Conservation (phyloP, 2,888 invertebrate species). For the Tribolium freemani region DNA sequence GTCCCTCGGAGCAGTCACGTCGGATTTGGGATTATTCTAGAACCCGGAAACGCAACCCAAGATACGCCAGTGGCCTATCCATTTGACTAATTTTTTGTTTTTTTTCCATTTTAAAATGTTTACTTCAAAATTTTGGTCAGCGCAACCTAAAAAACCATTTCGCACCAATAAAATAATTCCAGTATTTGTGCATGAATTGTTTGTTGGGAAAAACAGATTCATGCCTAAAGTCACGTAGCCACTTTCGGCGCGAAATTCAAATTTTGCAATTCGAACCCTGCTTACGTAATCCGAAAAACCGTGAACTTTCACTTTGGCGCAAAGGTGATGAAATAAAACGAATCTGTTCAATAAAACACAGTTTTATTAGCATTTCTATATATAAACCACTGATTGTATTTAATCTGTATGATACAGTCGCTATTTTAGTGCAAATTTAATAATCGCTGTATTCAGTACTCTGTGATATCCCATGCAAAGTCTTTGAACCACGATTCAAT, state of each 20-base stretch:
- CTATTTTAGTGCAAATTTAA: constrained; percentile 53
- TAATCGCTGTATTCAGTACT: constrained; percentile 47
- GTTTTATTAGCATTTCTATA: constrained; percentile 58
- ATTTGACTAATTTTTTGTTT: too few relatives aligned
- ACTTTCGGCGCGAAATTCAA: constrained; percentile 27
- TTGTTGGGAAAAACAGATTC: constrained; percentile 16
- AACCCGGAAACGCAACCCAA: too few relatives aligned
- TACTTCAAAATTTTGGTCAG: neutral
- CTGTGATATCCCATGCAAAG: constrained; percentile 43
- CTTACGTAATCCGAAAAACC: neutral
- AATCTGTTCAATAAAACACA: constrained; percentile 49
- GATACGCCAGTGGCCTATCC: too few relatives aligned
- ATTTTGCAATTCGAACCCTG: neutral
- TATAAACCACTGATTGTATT: constrained; percentile 58
- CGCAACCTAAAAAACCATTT: neutral
- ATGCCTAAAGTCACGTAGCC: constrained; percentile 40
- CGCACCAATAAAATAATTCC: neutral
- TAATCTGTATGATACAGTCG: constrained; percentile 55
- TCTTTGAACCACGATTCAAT: constrained; percentile 19
- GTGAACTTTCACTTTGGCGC: neutral
- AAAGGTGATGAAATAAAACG: constrained; percentile 13
- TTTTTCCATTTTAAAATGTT: too few relatives aligned
- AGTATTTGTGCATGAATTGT: neutral
- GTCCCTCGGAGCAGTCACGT: too few relatives aligned
- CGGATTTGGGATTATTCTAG: too few relatives aligned